Base-by-base conservation (phyloP, 2,113 vertebrate genomes). In the Eubucco bourcierii region DNA sequence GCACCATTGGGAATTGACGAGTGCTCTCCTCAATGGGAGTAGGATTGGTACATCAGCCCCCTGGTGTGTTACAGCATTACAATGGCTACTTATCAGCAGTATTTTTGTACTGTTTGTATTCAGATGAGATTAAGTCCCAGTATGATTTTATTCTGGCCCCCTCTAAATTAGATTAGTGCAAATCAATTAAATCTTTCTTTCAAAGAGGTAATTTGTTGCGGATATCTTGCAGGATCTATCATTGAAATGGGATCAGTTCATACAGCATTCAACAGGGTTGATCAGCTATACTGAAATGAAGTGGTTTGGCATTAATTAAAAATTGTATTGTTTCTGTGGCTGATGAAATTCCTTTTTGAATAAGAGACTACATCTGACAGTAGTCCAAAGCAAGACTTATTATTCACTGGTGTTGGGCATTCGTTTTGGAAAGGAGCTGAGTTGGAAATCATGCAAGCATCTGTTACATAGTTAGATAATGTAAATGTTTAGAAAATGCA, bases 401-500 rank as follows among this genome's bases (percentile, higher is more conserved):
- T 91, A 87, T 91, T 96, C 96, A 59, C 63, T 86, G 73, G 52
- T 76, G 75, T 77, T 17, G 15, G n/a, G 12, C 73, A 65, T 60
- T 91, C 37, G 0, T 87, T 96, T 95, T 94, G 75, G 76, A 94
- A 87, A 94, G 95, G 31, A 81, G 47, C 64, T 95, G 89, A 87
- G 53, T n/a, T 94, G 67, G 78, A 97, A 95, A 95, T 96, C 93
- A 80, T 85, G 90, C 59, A 80, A 94, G 87, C 96, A 96, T 95
- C 95, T 97, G 95, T 88, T 96, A 78, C 90, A 78, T 64, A 90
- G 85, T 90, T 92, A 95, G 96, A 97, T 97, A 96, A 97, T 95
- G 92, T 97, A 97, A 97, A 97, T 94, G 95, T 96, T 97, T 96
- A 95, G 88, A 95, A 96, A 97, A 97, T 97, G 97, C 96, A 97